Conservation (phyloP, 2,888 invertebrate genomes). For the Patella pellucida region DNA sequence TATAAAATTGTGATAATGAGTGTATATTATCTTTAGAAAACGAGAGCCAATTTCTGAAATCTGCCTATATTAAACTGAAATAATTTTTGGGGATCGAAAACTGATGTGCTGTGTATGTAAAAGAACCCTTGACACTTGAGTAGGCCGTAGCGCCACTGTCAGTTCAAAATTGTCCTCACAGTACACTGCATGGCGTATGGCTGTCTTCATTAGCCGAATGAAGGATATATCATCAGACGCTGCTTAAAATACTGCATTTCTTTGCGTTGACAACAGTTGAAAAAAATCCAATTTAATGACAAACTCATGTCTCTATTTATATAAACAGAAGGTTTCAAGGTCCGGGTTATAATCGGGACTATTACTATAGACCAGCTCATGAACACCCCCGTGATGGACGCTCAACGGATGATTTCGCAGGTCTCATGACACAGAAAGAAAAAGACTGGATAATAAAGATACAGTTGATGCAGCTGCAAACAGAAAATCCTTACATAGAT, state of each 20-base stretch:
- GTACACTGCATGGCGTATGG: no score
- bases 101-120: no score
- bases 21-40: no score
- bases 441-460: slow-evolving; percentile 97
- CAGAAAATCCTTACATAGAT: slow-evolving; percentile 94
- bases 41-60: no score
- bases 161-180: no score
- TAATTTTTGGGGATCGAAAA: no score
- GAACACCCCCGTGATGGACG: slow-evolving; percentile 31
- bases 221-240: no score
- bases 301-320: neutral
- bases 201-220: neutral
- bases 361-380: slow-evolving; percentile 14
- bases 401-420: slow-evolving; percentile 77
- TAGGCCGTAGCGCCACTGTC: no score
- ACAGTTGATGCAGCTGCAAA: slow-evolving; percentile 91
- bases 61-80: no score
- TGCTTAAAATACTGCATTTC: no score
- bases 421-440: slow-evolving; percentile 93
- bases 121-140: no score
- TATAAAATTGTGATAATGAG: no score
- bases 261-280: neutral
- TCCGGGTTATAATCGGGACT: slow-evolving; percentile 17
- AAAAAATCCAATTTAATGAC: neutral
- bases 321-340: slow-evolving; percentile 3